phyloP scores from a whole-genome alignment of 2,888 invertebrate species.

The Lasioglossum pauxillum region DNA sequence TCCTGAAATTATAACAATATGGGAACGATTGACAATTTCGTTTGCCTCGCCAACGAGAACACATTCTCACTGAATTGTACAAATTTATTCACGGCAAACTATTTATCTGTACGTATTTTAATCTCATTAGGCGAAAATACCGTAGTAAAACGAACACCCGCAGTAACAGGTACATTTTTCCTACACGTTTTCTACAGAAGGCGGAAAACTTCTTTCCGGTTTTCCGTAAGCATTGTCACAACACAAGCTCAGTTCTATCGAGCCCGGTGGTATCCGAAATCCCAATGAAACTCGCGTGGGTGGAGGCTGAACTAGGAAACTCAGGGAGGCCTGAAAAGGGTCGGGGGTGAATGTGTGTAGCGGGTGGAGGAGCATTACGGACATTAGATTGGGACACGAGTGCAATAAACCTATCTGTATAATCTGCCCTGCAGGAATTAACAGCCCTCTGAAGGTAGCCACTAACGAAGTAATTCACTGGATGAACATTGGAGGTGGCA shows the following conservation, averaged over 20 bases:
- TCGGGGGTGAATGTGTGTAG: constrained; percentile 62
- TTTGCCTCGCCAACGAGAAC: too few relatives aligned
- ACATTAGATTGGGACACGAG: constrained; percentile 85
- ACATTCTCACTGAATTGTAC: too few relatives aligned
- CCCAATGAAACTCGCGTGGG: constrained; percentile 24
- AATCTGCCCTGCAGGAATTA: constrained; percentile 85
- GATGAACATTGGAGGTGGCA: constrained; percentile 79
- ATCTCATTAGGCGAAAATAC: too few relatives aligned
- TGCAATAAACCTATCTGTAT: constrained; percentile 85
- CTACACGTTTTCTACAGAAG: background rate
- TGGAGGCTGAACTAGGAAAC: constrained; percentile 59
- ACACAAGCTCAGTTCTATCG: background rate
- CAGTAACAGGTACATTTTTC: too few relatives aligned
- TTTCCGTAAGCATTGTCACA: constrained; percentile 3
- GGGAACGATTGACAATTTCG: too few relatives aligned
- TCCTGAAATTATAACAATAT: too few relatives aligned
- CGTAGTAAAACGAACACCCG: too few relatives aligned
- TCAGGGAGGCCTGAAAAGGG: constrained; percentile 55
- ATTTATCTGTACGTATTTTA: too few relatives aligned
- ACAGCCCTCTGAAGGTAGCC: constrained; percentile 85
- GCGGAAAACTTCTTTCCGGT: background rate
- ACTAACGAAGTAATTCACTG: constrained; percentile 85
- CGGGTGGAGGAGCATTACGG: constrained; percentile 83
- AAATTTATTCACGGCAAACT: too few relatives aligned
- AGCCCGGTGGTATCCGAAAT: constrained; percentile 23